Conservation (phyloP, 2,888 invertebrate genomes). For the Teleiodes luculella region DNA sequence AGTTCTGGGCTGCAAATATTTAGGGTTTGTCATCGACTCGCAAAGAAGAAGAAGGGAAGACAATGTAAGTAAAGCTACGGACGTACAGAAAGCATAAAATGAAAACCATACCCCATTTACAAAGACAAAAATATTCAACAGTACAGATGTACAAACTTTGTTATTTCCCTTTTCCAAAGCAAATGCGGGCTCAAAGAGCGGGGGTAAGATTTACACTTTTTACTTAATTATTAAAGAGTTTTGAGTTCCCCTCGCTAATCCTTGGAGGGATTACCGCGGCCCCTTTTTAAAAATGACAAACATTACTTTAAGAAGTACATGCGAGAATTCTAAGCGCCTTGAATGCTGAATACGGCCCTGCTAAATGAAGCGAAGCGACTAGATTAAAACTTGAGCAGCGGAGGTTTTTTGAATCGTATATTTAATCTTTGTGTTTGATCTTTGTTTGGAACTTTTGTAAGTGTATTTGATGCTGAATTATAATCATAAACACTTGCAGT, state of each 20-base stretch:
- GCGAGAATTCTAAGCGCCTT: neutral
- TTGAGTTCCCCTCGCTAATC: slow-evolving; percentile 38
- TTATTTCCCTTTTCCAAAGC: neutral
- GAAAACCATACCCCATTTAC: neutral
- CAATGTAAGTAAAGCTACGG: too few relatives aligned
- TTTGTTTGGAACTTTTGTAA: too few relatives aligned
- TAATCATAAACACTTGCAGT: too few relatives aligned
- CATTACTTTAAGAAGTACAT: slow-evolving; percentile 16
- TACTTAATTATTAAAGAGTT: slow-evolving; percentile 43
- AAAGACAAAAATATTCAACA: slow-evolving; percentile 5
- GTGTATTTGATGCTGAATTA: too few relatives aligned
- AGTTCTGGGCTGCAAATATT: too few relatives aligned
- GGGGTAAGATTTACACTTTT: slow-evolving; percentile 24
- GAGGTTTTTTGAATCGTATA: neutral
- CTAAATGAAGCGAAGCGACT: neutral
- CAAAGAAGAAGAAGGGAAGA: too few relatives aligned
- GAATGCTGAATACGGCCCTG: neutral
- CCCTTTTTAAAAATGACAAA: slow-evolving; percentile 28
- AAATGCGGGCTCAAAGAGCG: neutral
- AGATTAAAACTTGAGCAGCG: neutral
- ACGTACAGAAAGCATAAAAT: too few relatives aligned
- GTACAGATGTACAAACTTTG: slow-evolving; percentile 9
- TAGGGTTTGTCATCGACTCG: too few relatives aligned
- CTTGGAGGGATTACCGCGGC: slow-evolving; percentile 32
- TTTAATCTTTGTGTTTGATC: neutral